A percentile compares a stretch with the other conserved stretches of the same genome.
phyloP scores from a whole-genome alignment of 1,140 invertebrate genomes.

The Trachymyrmex septentrionalis region DNA sequence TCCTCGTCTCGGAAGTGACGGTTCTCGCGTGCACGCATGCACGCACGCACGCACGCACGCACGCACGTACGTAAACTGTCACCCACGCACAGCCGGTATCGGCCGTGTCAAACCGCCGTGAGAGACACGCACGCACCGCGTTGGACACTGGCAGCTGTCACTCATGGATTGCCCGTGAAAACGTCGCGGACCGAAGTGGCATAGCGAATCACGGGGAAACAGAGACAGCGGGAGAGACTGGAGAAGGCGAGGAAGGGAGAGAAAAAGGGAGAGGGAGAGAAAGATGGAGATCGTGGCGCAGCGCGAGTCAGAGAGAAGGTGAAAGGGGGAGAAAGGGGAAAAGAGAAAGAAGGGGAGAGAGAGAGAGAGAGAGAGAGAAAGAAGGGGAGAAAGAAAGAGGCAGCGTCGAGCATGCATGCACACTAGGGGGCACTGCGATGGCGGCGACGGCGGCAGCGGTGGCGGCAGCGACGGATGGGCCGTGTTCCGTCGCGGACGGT shows the following conservation, averaged over 20 bases:
- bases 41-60: background rate
- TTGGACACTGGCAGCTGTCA: slow-evolving; percentile 80
- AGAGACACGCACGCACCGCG: slow-evolving; percentile 66
- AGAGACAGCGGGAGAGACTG: slow-evolving; percentile 61
- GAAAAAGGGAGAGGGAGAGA: slow-evolving; percentile 34
- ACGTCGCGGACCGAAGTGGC: slow-evolving; percentile 73
- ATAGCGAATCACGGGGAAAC: slow-evolving; percentile 71
- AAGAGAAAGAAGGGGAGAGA: slow-evolving; percentile 30
- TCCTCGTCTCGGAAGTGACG: background rate
- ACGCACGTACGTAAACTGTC: slow-evolving; percentile 54
- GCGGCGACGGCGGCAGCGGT: slow-evolving; percentile 24
- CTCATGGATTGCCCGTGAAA: slow-evolving; percentile 79
- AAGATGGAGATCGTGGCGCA: slow-evolving; percentile 26
- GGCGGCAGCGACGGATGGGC: slow-evolving; percentile 58
- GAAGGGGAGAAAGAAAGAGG: slow-evolving; percentile 21
- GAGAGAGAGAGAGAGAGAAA: slow-evolving; percentile 12
- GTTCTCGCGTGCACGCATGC: slow-evolving; percentile 30
- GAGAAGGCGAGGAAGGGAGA: slow-evolving; percentile 22
- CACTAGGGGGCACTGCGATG: slow-evolving; percentile 76
- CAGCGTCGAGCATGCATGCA: slow-evolving; percentile 68
- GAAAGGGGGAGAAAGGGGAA: slow-evolving; percentile 19
- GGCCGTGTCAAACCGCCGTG: slow-evolving; percentile 55
- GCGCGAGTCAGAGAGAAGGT: background rate
- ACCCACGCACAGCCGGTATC: slow-evolving; percentile 66
- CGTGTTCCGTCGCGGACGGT: slow-evolving; percentile 83